These are phyloP conservation scores for Portevinia maculata DNA, from an alignment of 2,888 invertebrate species.

Conservation along the genomic window DNA sequence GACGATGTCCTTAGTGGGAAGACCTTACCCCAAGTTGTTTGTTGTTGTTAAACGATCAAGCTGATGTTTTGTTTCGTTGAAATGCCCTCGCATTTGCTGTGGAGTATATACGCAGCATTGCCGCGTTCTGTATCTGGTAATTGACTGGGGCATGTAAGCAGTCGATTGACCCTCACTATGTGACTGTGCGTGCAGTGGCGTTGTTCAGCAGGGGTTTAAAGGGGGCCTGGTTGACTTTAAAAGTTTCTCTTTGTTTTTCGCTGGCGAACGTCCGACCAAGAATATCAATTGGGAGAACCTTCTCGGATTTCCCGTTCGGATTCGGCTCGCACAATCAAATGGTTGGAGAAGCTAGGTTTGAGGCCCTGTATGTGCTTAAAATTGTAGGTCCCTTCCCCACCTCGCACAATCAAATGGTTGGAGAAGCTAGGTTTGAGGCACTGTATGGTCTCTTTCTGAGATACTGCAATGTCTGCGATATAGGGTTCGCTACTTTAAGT, in stretches of 20 bases:
- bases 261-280: too few relatives aligned
- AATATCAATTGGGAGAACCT: too few relatives aligned
- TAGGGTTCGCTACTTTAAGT: too few relatives aligned
- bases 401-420: too few relatives aligned
- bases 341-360: too few relatives aligned
- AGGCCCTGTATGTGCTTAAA: too few relatives aligned
- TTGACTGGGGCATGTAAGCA: conserved; percentile 56
- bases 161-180: conserved; percentile 70
- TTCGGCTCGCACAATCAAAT: too few relatives aligned
- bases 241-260: not conserved
- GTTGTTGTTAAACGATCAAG: conserved; percentile 45
- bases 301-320: too few relatives aligned
- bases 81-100: conserved; percentile 38
- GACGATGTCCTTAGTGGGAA: conserved; percentile 74
- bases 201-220: not conserved
- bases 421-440: too few relatives aligned
- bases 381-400: too few relatives aligned
- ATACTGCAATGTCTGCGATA: too few relatives aligned
- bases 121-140: conserved; percentile 48
- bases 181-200: conserved; percentile 37
- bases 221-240: not conserved
- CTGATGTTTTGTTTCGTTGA: conserved; percentile 54
- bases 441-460: too few relatives aligned
- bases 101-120: conserved; percentile 18
- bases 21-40: conserved; percentile 62